Evolutionary conservation across 2,113 vertebrate species (phyloP).

Genomic region (Halichoerus grypus): DNA sequence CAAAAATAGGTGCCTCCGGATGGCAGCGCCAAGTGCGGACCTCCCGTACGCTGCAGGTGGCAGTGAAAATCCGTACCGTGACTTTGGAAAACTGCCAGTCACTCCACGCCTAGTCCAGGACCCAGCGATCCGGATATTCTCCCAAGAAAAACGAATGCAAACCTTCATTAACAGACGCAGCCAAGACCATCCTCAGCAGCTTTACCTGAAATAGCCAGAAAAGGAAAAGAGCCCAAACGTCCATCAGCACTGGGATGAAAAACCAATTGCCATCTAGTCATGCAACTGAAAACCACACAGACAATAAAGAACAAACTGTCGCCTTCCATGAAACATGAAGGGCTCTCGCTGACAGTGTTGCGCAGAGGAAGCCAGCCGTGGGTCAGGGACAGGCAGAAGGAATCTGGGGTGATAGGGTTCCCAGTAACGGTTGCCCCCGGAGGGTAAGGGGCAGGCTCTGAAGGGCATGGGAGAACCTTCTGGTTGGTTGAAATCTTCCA

Average conservation of each 20-base stretch:
- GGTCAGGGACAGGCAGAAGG: background rate
- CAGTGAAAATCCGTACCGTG: background rate
- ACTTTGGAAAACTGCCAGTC: background rate
- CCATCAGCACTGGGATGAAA: background rate
- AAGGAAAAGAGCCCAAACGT: background rate
- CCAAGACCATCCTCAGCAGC: background rate
- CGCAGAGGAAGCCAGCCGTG: rapidly evolving
- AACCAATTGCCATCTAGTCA: background rate
- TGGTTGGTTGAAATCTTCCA: background rate
- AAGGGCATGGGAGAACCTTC: background rate
- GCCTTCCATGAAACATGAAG: background rate
- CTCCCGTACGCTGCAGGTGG: background rate
- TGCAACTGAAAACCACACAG: background rate
- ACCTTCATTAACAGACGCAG: background rate
- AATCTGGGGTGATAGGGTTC: rapidly evolving
- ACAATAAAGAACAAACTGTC: no score
- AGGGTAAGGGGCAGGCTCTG: background rate
- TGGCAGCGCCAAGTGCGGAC: background rate
- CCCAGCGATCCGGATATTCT: background rate
- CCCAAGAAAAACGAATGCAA: background rate
- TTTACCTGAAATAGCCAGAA: no score
- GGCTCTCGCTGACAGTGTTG: rapidly evolving
- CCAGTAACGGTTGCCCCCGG: rapidly evolving
- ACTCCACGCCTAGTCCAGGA: background rate
- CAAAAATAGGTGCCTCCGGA: background rate